Base-by-base conservation (phyloP, 2,888 invertebrate genomes). In the Athripsodes cinereus region DNA sequence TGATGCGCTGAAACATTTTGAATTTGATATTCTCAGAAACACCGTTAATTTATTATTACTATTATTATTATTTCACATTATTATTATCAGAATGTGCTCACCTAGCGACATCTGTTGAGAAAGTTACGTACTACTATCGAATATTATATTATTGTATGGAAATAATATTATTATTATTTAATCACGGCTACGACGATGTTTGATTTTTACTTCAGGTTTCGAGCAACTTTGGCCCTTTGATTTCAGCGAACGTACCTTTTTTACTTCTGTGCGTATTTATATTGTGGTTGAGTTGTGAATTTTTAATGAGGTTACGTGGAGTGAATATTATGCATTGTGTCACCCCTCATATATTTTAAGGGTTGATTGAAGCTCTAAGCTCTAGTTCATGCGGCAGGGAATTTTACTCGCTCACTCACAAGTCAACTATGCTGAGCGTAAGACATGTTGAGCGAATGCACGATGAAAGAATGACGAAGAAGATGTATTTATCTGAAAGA, bases 161-260 rank as follows among this genome's bases (percentile, higher is more conserved):
- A n/a, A 18, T 21, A 26, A 26, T 21, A 26, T 10, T 6, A 16
- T 21, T 48, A 8, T 10, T 26, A 20, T 26, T 50, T 21, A 22
- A 50, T 50, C 5, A 50, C 22, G 22, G 34, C 52, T 20, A 20
- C 51, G 40, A 48, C 19, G n/a, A n/a, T 22, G 18, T 48, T 54
- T 54, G 47, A 55, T 34, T 49, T 55, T 40, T 40, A 5, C 34
- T 26, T 31, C 20, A 44, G 21, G 20, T 11, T 19, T 21, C 3
- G 22, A 54, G 54, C 47, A 47, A 20, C 26, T 16, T 54, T 48
- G 18, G 52, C 48, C 19, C 22, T 13, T 49, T 50, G 22, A 31
- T 44, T 21, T 55, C n/a, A 31, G 16, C 26, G n/a, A n/a, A n/a
- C n/a, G n/a, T n/a, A n/a, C n/a, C n/a, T n/a, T n/a, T n/a, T n/a